phyloP scores from a whole-genome alignment of 2,888 invertebrate genomes.

The Bombyx huttoni region DNA sequence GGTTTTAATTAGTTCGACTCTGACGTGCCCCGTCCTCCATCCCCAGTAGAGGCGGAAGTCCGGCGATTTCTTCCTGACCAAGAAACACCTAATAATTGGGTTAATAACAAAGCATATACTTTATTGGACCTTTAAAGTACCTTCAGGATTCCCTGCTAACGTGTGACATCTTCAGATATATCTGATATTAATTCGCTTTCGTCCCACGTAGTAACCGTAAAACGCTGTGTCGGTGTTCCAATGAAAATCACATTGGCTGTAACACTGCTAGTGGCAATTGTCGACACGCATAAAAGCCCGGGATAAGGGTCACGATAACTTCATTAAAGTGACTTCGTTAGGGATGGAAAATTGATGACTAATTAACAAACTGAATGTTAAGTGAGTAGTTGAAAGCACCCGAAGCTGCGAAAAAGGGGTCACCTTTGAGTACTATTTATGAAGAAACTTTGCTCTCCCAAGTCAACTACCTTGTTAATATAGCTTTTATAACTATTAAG shows the following conservation, averaged over 20 bases:
- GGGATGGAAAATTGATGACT: slow-evolving; percentile 31
- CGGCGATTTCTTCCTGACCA: too few relatives aligned
- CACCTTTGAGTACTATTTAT: slow-evolving; percentile 15
- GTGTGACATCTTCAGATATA: neutral
- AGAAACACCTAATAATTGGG: too few relatives aligned
- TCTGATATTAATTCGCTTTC: neutral
- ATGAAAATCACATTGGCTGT: slow-evolving; percentile 7
- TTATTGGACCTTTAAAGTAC: neutral
- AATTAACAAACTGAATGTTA: slow-evolving; percentile 33
- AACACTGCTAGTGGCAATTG: slow-evolving; percentile 9
- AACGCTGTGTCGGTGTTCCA: slow-evolving; percentile 2
- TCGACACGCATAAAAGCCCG: slow-evolving; percentile 11
- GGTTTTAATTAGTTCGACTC: too few relatives aligned
- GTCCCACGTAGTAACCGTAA: slow-evolving; percentile 2
- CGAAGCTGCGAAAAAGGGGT: slow-evolving; percentile 16
- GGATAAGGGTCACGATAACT: slow-evolving; percentile 27
- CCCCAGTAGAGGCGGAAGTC: too few relatives aligned
- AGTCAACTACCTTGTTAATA: too few relatives aligned
- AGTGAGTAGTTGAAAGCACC: slow-evolving; percentile 17
- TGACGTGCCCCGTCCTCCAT: too few relatives aligned
- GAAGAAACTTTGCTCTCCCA: neutral
- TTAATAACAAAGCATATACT: too few relatives aligned
- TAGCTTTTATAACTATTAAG: too few relatives aligned
- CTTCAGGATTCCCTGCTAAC: neutral
- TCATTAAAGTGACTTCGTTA: slow-evolving; percentile 32